Conservation (phyloP, 2,888 invertebrate species). For the Diogma glabrata region DNA sequence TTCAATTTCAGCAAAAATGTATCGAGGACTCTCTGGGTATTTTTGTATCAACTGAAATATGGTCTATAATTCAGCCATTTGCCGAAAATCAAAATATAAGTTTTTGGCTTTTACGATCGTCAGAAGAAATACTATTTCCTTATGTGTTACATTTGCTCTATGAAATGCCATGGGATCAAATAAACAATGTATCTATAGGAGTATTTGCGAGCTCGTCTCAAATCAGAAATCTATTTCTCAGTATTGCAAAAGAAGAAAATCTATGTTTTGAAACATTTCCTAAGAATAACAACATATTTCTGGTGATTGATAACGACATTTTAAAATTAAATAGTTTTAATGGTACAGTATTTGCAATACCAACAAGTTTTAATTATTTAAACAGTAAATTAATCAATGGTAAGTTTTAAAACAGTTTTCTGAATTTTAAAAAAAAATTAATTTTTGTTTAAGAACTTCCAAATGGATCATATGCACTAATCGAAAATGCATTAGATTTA, state of each 20-base stretch:
- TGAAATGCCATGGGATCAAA: slow-evolving; percentile 35
- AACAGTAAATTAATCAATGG: slow-evolving; percentile 27
- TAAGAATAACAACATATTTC: slow-evolving; percentile 31
- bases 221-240: slow-evolving; percentile 34
- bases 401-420: slow-evolving; percentile 16
- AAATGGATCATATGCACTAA: slow-evolving; percentile 29
- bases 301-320: slow-evolving; percentile 32
- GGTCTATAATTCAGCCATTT: slow-evolving; percentile 22
- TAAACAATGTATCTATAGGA: slow-evolving; percentile 33
- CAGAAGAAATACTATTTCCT: slow-evolving; percentile 27
- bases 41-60: slow-evolving; percentile 12
- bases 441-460: slow-evolving; percentile 28
- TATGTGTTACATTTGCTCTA: slow-evolving; percentile 33
- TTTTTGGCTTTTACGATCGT: slow-evolving; percentile 34
- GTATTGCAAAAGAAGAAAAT: slow-evolving; percentile 30
- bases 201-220: slow-evolving; percentile 30
- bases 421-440: background rate
- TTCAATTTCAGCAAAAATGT: slow-evolving; percentile 33
- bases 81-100: slow-evolving; percentile 33
- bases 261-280: slow-evolving; percentile 35
- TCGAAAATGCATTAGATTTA: slow-evolving; percentile 32
- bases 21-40: slow-evolving; percentile 30
- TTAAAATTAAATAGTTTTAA: slow-evolving; percentile 25
- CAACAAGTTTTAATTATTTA: slow-evolving; percentile 27
- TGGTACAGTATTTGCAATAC: slow-evolving; percentile 32